A percentile compares a stretch with the other conserved stretches of the same genome.
phyloP scores from a whole-genome alignment of 2,113 vertebrate genomes.

The Gnathonemus longibarbis region DNA sequence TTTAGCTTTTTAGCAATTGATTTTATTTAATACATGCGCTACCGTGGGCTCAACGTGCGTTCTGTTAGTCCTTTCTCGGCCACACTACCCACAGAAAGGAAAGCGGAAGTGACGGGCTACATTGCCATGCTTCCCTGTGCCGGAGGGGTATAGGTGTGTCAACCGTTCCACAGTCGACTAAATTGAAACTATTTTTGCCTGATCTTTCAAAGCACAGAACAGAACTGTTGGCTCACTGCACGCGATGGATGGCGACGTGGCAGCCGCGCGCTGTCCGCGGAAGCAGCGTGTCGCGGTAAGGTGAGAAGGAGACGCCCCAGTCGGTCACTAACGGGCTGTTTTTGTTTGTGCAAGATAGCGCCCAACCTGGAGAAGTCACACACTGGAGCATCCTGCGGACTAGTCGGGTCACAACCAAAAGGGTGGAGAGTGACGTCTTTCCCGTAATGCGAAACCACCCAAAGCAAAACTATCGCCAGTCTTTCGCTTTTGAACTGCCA shows the following conservation, averaged over 20 bases:
- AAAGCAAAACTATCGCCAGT: background rate
- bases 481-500: background rate
- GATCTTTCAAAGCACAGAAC: background rate
- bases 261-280: background rate
- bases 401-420: background rate
- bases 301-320: background rate
- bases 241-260: background rate
- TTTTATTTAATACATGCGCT: background rate
- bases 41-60: background rate
- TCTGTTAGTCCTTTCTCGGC: background rate
- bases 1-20: background rate
- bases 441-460: background rate
- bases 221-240: background rate
- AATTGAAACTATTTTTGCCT: background rate
- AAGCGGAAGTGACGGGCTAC: background rate
- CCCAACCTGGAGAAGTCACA: background rate
- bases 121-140: background rate
- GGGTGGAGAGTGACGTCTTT: background rate
- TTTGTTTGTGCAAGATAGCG: background rate
- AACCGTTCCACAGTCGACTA: background rate
- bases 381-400: background rate
- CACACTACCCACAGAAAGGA: constrained; percentile 12
- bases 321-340: background rate
- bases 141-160: background rate
- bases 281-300: background rate